These are phyloP conservation scores for Lepidurus apus DNA, from an alignment of 1,140 invertebrate species.

Conservation along the genomic window DNA sequence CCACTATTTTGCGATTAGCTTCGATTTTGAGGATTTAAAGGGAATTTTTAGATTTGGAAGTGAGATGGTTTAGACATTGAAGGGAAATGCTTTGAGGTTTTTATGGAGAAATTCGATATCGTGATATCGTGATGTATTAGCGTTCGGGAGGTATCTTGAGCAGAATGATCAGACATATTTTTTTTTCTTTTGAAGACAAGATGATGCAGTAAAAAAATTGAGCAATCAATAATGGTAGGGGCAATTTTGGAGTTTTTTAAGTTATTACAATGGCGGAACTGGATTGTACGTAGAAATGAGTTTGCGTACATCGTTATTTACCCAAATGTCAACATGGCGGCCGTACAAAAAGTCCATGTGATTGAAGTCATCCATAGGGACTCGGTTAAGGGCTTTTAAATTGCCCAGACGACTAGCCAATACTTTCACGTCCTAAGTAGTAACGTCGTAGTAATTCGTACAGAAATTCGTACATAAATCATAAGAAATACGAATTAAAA, in stretches of 20 bases:
- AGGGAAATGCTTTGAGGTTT: too few species aligned
- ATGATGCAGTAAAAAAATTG: background rate
- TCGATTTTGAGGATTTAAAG: background rate
- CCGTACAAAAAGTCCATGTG: conserved; percentile 66
- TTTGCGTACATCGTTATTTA: conserved; percentile 39
- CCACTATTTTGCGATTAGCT: too few species aligned
- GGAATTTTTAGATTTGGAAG: too few species aligned
- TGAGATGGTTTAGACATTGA: too few species aligned
- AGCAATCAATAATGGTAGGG: background rate
- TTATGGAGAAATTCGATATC: too few species aligned
- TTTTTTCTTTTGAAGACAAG: too few species aligned
- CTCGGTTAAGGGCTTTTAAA: conserved; percentile 45
- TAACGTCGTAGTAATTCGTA: conserved; percentile 38
- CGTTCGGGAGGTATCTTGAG: too few species aligned
- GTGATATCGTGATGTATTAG: too few species aligned
- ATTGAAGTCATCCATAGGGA: conserved; percentile 57
- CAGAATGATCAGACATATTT: too few species aligned
- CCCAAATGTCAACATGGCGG: conserved; percentile 45
- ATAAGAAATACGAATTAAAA: background rate
- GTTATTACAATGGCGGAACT: background rate
- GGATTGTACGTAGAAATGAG: background rate
- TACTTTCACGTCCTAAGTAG: conserved; percentile 54
- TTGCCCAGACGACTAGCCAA: conserved; percentile 49
- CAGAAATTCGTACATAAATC: background rate
- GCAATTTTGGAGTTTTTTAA: background rate